These are phyloP conservation scores for Megalurothrips usitatus DNA, from an alignment of 2,888 invertebrate species.

Conservation along the genomic window DNA sequence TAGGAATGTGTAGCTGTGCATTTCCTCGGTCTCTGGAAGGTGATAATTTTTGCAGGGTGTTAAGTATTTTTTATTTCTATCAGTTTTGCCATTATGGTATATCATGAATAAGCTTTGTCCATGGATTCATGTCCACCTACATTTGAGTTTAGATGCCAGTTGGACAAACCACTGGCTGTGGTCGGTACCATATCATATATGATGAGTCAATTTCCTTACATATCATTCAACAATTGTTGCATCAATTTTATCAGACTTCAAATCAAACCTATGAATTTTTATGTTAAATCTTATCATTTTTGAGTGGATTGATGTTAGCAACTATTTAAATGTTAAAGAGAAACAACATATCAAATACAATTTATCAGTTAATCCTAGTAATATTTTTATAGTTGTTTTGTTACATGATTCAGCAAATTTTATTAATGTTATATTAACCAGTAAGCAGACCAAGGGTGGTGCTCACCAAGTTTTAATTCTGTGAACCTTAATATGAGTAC, in stretches of 20 bases:
- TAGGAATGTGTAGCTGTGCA: no score
- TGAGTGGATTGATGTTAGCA: not conserved
- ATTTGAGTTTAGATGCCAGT: not conserved
- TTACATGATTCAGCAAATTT: not conserved
- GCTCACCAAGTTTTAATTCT: not conserved
- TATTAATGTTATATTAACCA: not conserved
- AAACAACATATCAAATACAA: constrained; percentile 5
- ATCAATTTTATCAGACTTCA: not conserved
- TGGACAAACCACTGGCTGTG: not conserved
- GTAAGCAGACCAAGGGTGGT: not conserved
- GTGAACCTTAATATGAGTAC: not conserved
- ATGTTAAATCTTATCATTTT: not conserved
- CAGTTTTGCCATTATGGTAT: not conserved
- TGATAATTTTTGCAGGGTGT: not conserved
- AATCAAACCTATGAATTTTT: not conserved
- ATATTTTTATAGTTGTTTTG: constrained; percentile 25
- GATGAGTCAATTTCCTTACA: not conserved
- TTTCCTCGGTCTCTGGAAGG: not conserved
- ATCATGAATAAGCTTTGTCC: not conserved
- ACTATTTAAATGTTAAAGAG: not conserved
- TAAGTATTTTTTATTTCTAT: not conserved
- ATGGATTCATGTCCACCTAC: not conserved
- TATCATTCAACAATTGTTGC: not conserved
- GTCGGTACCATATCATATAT: not conserved
- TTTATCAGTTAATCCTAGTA: not conserved